These are phyloP conservation scores for Pycnonotus jocosus DNA, from an alignment of 2,113 vertebrate species.

Conservation along the genomic window DNA sequence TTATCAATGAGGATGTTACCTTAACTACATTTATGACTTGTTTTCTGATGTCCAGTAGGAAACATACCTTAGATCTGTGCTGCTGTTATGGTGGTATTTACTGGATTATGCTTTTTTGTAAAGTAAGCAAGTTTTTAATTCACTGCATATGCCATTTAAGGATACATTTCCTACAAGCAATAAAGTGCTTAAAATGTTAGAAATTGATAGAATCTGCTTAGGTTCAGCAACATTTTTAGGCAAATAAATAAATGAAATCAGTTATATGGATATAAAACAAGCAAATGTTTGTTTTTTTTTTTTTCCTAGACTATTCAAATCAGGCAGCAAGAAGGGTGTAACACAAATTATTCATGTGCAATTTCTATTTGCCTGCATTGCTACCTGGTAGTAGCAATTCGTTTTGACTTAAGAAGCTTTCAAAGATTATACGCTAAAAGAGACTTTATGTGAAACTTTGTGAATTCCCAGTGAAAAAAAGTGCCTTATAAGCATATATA, in stretches of 20 bases:
- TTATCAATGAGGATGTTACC: neutral
- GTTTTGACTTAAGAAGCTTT: constrained; percentile 8
- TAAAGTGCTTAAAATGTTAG: neutral
- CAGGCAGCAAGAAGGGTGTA: neutral
- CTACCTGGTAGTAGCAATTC: neutral
- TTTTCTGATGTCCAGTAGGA: neutral
- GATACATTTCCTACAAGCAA: neutral
- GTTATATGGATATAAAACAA: neutral
- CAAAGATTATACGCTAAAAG: neutral
- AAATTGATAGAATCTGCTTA: constrained; percentile 19
- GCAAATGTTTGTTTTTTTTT: neutral
- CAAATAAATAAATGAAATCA: neutral
- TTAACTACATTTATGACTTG: neutral
- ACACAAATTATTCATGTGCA: constrained; percentile 26
- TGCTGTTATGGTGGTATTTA: neutral
- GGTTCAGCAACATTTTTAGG: constrained; percentile 33
- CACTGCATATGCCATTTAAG: neutral
- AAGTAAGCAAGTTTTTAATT: constrained; percentile 20
- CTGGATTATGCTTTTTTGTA: neutral
- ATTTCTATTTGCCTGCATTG: constrained; percentile 1
- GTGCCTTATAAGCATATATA: neutral
- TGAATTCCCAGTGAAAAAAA: neutral
- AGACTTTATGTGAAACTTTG: neutral
- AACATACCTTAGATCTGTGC: neutral
- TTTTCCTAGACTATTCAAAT: neutral